Base-by-base conservation (phyloP, 2,888 invertebrate species). In the Omphaloscelis lunosa region DNA sequence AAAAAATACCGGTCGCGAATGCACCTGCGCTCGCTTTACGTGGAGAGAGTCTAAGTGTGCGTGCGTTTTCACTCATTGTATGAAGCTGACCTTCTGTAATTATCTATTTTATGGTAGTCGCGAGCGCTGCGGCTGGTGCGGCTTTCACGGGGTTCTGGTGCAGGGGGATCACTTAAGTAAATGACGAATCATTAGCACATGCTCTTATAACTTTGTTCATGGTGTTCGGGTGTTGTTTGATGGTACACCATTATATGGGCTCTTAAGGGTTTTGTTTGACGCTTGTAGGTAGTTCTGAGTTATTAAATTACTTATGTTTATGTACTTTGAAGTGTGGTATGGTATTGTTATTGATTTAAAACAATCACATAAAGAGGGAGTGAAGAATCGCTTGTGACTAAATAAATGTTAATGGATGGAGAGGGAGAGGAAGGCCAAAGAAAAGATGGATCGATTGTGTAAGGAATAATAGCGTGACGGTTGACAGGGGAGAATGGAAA, bases 181-280 rank as follows among this genome's bases (percentile, higher is more conserved):
- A 89, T 84, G 84, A 84, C 74, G 48, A 87, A 86, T 86, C 80
- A 85, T 86, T 86, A 84, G 67, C 27, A n/a, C 12, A 74, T 69
- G 72, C 68, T 71, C 77, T 75, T 70, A 73, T 41, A 80, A 72
- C 75, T 79, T 71, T 71, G 41, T 53, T 66, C 34, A 77, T 68
- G 67, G 59, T 34, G 27, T 65, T 76, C 15, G 63, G 71, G 61
- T 77, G 59, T 29, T 48, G 62, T 61, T 6, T 48, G 6, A 17
- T 48, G 48, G 48, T 6, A 8, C n/a, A 72, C 27, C 41, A 77
- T 66, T 70, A 29, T 77, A n/a, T 61, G 20, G 29, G 17, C 39
- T 23, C 0, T 11, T 72, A 23, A 12, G 3, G n/a, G 45, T 34
- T n/a, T 39, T 29, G 20, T 39, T 76, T 20, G 15, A n/a, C n/a